Conservation (phyloP, 2,113 vertebrate species). For the Scytalopus superciliaris region DNA sequence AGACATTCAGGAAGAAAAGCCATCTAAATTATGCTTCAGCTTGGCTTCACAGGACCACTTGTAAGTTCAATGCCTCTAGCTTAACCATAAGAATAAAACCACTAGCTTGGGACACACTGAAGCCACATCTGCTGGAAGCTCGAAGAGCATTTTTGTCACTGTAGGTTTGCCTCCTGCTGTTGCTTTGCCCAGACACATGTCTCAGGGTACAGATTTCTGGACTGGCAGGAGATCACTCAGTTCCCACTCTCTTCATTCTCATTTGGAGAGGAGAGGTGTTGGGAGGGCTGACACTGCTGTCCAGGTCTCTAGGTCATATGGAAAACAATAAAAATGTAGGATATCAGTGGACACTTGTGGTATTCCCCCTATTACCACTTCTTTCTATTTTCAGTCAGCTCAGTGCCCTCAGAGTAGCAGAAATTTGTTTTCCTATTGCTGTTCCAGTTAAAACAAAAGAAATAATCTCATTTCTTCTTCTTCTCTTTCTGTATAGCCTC, state of each 20-base stretch:
- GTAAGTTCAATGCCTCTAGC: background rate
- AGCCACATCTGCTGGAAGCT: background rate
- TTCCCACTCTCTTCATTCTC: background rate
- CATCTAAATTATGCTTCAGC: background rate
- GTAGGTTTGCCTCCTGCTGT: background rate
- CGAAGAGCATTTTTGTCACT: background rate
- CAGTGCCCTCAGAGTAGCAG: background rate
- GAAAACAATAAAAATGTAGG: background rate
- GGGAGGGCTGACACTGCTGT: accelerated
- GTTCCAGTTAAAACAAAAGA: background rate
- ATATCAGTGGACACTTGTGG: background rate
- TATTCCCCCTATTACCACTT: background rate
- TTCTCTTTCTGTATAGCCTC: background rate
- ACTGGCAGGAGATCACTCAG: background rate
- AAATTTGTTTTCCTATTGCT: background rate
- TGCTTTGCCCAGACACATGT: accelerated
- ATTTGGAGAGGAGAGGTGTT: accelerated
- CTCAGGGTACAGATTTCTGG: background rate
- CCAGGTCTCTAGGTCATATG: background rate
- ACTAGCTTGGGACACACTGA: background rate
- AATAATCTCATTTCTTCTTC: too few species aligned
- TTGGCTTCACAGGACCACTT: background rate
- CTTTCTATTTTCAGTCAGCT: background rate
- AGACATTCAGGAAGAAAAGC: background rate
- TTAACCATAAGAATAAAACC: background rate